Evolutionary conservation across 2,888 invertebrate genomes (phyloP), one percentile per base, ranked within the genome.

Genomic region (Orchestes rusci): DNA sequence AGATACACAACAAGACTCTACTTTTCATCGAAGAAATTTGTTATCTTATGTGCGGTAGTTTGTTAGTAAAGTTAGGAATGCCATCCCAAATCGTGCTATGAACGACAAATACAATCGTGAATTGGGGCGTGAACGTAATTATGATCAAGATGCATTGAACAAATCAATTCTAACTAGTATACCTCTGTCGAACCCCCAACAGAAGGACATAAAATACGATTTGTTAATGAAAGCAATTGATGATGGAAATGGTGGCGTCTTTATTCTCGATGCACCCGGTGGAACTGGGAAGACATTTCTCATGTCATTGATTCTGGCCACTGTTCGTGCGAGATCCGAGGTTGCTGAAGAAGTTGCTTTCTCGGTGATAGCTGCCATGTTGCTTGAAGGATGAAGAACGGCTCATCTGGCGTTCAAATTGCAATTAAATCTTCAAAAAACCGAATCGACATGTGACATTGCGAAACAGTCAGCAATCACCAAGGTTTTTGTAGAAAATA

Each of bases 201-300:
- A 30, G 12, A 30, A 30, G 12, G 30, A 30, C 7, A 13, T 30
- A 5, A n/a, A n/a, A n/a, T 30, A 30, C 13, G 30, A 30, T 30
- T 10, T 13, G 12, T 30, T 30, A 30, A 30, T 30, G 30, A 30
- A 59, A 43, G 48, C 37, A 41, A 45, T 43, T 33, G 47, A 40
- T 31, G 23, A 45, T 30, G 30, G 30, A 30, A 30, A 12, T 30
- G 30, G 30, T 30, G 30, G 7, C 12, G 7, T 30, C 7, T 30
- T 10, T 30, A 10, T 30, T 13, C 30, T 30, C 8, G 30, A 30
- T 30, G 30, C 7, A 10, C 12, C 30, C 12, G 12, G 30, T 10
- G 30, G 30, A 30, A 30, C 30, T 30, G 30, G 12, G 5, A 12
- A 30, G 4, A 30, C 12, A 30, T 30, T 12, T 13, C 30, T 30